Evolutionary conservation across 2,113 vertebrate genomes (phyloP).

Genomic region (Toxotes chatareus): DNA sequence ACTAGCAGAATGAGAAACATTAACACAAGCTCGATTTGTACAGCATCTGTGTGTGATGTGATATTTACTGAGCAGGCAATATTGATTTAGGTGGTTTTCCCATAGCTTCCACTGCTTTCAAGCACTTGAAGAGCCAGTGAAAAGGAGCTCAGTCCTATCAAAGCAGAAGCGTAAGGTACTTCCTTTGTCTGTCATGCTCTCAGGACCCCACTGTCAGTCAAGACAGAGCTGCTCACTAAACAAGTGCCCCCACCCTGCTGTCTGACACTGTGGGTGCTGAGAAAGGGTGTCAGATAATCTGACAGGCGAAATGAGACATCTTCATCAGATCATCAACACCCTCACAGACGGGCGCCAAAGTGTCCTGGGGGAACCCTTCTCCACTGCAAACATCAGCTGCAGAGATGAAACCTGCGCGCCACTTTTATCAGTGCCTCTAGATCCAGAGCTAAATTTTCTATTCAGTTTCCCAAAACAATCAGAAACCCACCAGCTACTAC

Average conservation of each 20-base stretch:
- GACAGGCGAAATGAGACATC: slow-evolving; percentile 76
- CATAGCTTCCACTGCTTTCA: slow-evolving; percentile 25
- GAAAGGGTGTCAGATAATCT: slow-evolving; percentile 71
- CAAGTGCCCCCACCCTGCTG: slow-evolving; percentile 54
- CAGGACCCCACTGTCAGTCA: slow-evolving; percentile 73
- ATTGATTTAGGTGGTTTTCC: slow-evolving; percentile 47
- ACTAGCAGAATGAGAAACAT: not conserved
- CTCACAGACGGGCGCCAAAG: slow-evolving; percentile 68
- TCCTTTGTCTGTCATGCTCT: slow-evolving; percentile 65
- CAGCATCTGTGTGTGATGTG: slow-evolving; percentile 7
- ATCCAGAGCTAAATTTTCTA: not conserved
- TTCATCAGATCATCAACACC: slow-evolving; percentile 80
- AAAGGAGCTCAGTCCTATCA: slow-evolving; percentile 55
- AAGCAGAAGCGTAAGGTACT: slow-evolving; percentile 57
- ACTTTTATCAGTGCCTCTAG: slow-evolving; percentile 43
- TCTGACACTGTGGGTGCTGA: slow-evolving; percentile 60
- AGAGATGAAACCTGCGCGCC: slow-evolving; percentile 33
- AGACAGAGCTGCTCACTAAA: slow-evolving; percentile 53
- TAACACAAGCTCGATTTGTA: not conserved
- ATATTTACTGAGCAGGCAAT: slow-evolving; percentile 12
- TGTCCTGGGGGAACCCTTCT: slow-evolving; percentile 58
- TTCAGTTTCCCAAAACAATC: slow-evolving; percentile 9
- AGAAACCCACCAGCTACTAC: not conserved
- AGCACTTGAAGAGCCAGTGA: slow-evolving; percentile 25
- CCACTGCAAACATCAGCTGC: slow-evolving; percentile 33